A percentile compares a stretch with the other conserved stretches of the same genome.
These are phyloP conservation scores for Bettongia penicillata DNA, from an alignment of 2,113 vertebrate genomes.

Conservation along the genomic window DNA sequence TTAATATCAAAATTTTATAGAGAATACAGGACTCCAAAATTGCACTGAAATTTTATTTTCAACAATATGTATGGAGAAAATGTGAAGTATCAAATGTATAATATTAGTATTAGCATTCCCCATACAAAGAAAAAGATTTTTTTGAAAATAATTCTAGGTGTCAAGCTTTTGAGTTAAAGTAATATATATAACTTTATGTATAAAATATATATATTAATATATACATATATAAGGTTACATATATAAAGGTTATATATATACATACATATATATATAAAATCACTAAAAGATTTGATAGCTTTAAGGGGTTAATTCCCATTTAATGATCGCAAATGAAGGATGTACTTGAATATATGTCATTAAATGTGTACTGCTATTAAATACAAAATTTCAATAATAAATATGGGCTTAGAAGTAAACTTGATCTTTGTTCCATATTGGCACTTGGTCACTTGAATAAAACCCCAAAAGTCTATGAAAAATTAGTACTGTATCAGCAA, in stretches of 20 bases:
- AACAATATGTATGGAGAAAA: background rate
- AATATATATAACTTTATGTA: too few relatives aligned
- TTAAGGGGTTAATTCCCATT: conserved; percentile 6
- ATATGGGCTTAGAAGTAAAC: conserved; percentile 15
- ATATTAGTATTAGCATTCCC: background rate
- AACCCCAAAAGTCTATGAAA: conserved; percentile 27
- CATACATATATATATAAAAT: background rate
- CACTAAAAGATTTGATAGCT: conserved; percentile 14
- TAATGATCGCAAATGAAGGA: background rate
- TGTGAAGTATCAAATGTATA: background rate
- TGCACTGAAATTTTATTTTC: background rate
- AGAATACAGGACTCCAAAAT: background rate
- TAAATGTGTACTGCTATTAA: conserved; percentile 24
- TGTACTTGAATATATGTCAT: background rate
- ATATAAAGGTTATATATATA: too few relatives aligned
- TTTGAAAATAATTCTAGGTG: background rate
- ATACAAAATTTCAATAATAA: background rate
- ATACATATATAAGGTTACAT: too few relatives aligned
- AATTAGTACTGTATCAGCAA: background rate
- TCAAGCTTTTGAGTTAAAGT: conserved; percentile 43
- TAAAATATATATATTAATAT: too few relatives aligned
- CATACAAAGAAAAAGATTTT: background rate
- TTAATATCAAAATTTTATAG: background rate
- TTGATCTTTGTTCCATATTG: conserved; percentile 14
- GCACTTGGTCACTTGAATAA: conserved; percentile 42